Evolutionary conservation across 2,888 invertebrate genomes (phyloP).

Genomic region (Drosophila mimetica): DNA sequence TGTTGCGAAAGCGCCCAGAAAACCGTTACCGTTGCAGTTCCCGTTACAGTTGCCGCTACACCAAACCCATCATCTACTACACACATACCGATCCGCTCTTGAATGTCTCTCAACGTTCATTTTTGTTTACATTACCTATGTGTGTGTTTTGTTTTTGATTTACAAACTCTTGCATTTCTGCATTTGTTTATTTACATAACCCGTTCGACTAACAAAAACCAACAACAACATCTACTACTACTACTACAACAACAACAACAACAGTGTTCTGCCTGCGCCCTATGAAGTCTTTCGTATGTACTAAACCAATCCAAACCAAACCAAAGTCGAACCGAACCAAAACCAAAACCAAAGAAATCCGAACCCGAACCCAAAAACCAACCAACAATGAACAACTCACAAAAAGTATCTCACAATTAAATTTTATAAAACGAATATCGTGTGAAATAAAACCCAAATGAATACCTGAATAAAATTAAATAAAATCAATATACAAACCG

Average conservation of each 20-base stretch:
- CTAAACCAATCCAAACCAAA: conserved; percentile 66
- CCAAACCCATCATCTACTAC: conserved; percentile 72
- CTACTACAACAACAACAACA: conserved; percentile 47
- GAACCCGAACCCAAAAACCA: conserved; percentile 54
- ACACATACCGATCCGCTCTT: conserved; percentile 73
- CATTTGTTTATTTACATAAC: conserved; percentile 80
- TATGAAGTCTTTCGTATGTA: conserved; percentile 85
- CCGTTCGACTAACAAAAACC: conserved; percentile 63
- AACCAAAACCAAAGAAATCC: conserved; percentile 12
- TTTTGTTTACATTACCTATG: conserved; percentile 74
- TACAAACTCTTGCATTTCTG: conserved; percentile 77
- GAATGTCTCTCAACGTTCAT: conserved; percentile 72
- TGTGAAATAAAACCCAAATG: conserved; percentile 51
- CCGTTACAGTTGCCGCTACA: conserved; percentile 57
- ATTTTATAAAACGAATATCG: conserved; percentile 55
- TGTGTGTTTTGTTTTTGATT: conserved; percentile 78
- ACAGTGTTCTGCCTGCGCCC: conserved; percentile 84
- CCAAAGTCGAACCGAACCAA: conserved; percentile 35
- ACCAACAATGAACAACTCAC: conserved; percentile 42
- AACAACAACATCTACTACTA: conserved; percentile 27
- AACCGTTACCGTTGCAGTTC: conserved; percentile 57
- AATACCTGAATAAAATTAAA: conserved; percentile 63
- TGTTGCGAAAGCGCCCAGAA: conserved; percentile 70
- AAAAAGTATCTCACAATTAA: conserved; percentile 43
- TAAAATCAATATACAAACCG: conserved; percentile 27